Percentiles rank a stretch among this genome's conserved stretches.
phyloP scores from a whole-genome alignment of 2,888 invertebrate species.

The Steinernema scapterisci region DNA sequence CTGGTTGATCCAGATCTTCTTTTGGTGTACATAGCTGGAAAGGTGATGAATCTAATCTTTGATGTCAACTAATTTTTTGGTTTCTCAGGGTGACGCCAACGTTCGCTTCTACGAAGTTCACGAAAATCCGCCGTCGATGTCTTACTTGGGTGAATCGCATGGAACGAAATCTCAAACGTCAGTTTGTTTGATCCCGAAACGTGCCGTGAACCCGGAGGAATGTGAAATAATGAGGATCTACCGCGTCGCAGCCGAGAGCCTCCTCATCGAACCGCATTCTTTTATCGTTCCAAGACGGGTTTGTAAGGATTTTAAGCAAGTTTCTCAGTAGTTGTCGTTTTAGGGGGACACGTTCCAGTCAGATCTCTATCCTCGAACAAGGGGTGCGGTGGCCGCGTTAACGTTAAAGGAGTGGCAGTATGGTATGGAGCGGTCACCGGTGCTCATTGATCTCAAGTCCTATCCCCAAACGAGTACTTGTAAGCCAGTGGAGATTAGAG shows the following conservation, averaged over 20 bases:
- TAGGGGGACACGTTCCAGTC: conserved; percentile 31
- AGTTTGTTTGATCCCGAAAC: conserved; percentile 87
- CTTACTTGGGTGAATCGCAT: conserved; percentile 95
- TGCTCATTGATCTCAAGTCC: conserved; percentile 83
- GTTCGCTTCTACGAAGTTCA: conserved; percentile 92
- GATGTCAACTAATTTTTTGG: too few species aligned
- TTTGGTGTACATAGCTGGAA: conserved; percentile 91
- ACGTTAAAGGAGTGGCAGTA: conserved; percentile 76
- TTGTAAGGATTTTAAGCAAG: conserved; percentile 67
- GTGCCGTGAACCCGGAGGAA: conserved; percentile 88
- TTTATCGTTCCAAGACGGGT: conserved; percentile 90
- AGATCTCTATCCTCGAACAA: conserved; percentile 86
- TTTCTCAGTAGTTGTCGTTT: neutral
- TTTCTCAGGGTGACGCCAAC: conserved; percentile 84
- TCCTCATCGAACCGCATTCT: conserved; percentile 87
- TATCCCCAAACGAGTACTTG: conserved; percentile 23
- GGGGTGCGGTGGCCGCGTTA: conserved; percentile 82
- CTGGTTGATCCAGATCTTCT: conserved; percentile 94
- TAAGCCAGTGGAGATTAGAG: conserved; percentile 40
- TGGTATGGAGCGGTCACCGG: conserved; percentile 83
- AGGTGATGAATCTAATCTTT: conserved; percentile 70
- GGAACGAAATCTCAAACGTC: conserved; percentile 97
- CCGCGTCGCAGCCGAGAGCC: conserved; percentile 77
- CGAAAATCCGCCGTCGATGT: conserved; percentile 89
- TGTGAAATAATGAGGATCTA: conserved; percentile 92